Evolutionary conservation across 2,113 vertebrate genomes (phyloP).

Genomic region (Pungitius pungitius): DNA sequence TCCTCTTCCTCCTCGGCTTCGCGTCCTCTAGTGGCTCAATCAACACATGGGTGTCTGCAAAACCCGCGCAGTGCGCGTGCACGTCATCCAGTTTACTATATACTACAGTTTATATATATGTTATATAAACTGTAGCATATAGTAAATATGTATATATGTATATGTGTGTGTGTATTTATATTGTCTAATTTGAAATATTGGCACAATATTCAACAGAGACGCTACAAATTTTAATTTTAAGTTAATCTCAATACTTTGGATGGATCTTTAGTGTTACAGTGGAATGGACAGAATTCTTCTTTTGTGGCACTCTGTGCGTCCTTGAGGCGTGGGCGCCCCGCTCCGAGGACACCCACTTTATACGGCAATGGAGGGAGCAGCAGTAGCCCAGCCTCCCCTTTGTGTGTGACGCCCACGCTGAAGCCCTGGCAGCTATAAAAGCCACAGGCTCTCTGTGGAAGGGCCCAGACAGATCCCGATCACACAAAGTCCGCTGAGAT

Average conservation of each 20-base stretch:
- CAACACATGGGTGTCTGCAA: not conserved
- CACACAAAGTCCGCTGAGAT: slow-evolving; percentile 50
- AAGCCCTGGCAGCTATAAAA: slow-evolving; percentile 73
- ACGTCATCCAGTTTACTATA: too few relatives aligned
- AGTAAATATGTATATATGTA: too few relatives aligned
- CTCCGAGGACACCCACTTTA: slow-evolving; percentile 59
- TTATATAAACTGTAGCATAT: too few relatives aligned
- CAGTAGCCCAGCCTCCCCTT: slow-evolving; percentile 62
- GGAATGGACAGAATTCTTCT: slow-evolving; percentile 34
- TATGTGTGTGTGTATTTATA: too few relatives aligned
- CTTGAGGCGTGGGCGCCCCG: slow-evolving; percentile 55
- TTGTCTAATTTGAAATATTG: too few relatives aligned
- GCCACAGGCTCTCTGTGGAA: slow-evolving; percentile 48
- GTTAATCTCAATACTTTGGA: not conserved
- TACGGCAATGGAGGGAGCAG: slow-evolving; percentile 56
- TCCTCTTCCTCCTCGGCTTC: not conserved
- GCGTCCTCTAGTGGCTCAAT: slow-evolving; percentile 41
- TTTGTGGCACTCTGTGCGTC: slow-evolving; percentile 55
- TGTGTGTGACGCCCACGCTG: slow-evolving; percentile 69
- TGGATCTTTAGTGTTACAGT: not conserved
- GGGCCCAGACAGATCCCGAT: slow-evolving; percentile 63
- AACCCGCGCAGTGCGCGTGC: not conserved
- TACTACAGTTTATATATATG: too few relatives aligned
- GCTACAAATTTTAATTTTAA: too few relatives aligned
- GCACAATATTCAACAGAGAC: too few relatives aligned